Conservation (phyloP, 1,140 invertebrate species). For the Papilio xuthus region DNA sequence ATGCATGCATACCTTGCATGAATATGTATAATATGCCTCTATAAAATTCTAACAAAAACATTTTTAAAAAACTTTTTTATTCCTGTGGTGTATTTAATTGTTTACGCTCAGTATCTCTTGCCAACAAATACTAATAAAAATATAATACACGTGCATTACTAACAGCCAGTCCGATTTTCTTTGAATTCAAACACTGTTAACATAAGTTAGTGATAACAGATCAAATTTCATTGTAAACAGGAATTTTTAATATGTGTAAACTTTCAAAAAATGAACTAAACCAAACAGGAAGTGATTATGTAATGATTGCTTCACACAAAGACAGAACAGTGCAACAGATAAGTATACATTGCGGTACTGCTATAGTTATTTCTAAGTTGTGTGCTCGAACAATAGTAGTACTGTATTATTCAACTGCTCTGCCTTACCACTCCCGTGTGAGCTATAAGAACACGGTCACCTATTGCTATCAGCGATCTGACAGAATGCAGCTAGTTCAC, state of each 20-base stretch:
- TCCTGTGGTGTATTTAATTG: too few species aligned
- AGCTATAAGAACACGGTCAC: background rate
- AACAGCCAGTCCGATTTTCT: background rate
- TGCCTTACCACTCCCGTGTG: background rate
- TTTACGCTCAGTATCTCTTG: too few species aligned
- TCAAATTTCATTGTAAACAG: background rate
- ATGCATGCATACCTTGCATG: too few species aligned
- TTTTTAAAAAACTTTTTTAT: too few species aligned
- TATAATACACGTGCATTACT: too few species aligned
- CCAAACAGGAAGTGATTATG: background rate
- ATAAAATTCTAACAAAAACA: too few species aligned
- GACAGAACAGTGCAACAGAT: background rate
- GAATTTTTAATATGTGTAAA: background rate
- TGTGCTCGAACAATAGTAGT: background rate
- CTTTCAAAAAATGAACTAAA: background rate
- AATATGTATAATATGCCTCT: too few species aligned
- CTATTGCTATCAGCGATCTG: conserved; percentile 12
- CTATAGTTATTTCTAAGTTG: background rate
- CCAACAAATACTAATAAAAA: background rate
- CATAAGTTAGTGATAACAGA: background rate
- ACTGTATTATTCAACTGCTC: background rate
- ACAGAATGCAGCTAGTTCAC: conserved; percentile 13
- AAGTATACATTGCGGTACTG: background rate
- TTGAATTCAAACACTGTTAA: background rate
- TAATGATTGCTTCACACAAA: background rate